Evolutionary conservation across 2,797 vertebrate genomes (phyloP).

Genomic region (Australoheros facetus): DNA sequence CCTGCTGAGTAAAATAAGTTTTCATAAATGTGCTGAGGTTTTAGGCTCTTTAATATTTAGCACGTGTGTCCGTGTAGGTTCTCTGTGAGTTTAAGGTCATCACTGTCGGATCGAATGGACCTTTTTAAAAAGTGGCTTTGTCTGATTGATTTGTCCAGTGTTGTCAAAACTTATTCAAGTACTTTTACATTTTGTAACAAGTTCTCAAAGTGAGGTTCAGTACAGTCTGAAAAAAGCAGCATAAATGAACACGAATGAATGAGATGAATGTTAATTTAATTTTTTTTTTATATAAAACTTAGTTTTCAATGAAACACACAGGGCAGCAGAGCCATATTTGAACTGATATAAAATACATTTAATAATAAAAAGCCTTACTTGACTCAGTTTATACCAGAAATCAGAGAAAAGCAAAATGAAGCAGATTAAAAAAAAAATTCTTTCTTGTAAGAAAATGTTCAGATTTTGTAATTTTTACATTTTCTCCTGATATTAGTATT

Average conservation of each 20-base stretch:
- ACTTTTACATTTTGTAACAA: not conserved
- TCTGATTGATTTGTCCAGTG: not conserved
- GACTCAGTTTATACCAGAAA: not conserved
- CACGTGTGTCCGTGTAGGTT: not conserved
- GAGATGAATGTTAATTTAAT: not conserved
- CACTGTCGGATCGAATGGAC: not conserved
- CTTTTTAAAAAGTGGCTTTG: not conserved
- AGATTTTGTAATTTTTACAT: not conserved
- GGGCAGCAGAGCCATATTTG: not conserved
- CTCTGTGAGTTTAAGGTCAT: conserved; percentile 5
- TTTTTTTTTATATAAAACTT: not conserved
- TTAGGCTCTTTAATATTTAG: not conserved
- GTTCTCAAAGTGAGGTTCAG: not conserved
- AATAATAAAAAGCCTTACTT: not conserved
- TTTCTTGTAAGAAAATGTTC: not conserved
- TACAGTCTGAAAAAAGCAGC: not conserved
- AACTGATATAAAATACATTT: not conserved
- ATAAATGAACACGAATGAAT: not conserved
- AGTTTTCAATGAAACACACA: not conserved
- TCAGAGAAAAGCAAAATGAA: not conserved
- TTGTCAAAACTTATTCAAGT: not conserved
- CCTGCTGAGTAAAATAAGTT: not conserved
- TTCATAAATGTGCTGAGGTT: not conserved
- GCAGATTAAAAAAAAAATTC: not conserved
- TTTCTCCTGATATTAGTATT: not conserved